Evolutionary conservation across 1,140 invertebrate species (phyloP), one percentile per base, ranked within the genome.

Genomic region (Drosophila saltans): DNA sequence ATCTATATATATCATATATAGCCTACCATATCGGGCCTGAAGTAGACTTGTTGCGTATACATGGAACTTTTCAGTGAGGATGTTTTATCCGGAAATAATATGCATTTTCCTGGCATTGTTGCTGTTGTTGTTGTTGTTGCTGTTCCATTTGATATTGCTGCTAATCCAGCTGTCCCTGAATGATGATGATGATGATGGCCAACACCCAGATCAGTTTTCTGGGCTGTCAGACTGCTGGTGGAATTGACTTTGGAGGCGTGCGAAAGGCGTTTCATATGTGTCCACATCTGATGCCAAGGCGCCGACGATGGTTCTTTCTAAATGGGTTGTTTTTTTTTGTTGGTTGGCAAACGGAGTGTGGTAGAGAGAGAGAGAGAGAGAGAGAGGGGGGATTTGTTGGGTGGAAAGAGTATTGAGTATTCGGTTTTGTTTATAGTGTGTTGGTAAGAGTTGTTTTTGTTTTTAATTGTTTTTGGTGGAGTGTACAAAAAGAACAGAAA

Each of bases 251-350:
- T 92, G 59, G 88, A 91, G 81, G 86, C 84, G 77, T 91, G 90
- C 57, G 91, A 92, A 55, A 91, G 78, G 70, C 91, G 91, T 80
- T 91, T 92, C 90, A 92, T 92, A 61, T 92, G 90, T 69, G 91
- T 91, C 91, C 91, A 92, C 80, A 91, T 91, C 73, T 92, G 91
- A 86, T 91, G 90, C 90, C 90, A 91, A 40, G 90, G 90, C 72
- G 84, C 89, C 60, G 72, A 52, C 45, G 45, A 52, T 26, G 21
- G 73, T 39, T 91, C 90, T 82, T 89, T 91, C 83, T 91, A 88
- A 69, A 88, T 82, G 52, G 61, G 66, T 75, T 68, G 60, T 75
- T 65, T 67, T 33, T 64, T 52, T 30, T 30, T 73, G 63, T 63
- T 40, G 56, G 67, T 62, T 64, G 16, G 55, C 16, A 4, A 7